A percentile compares a stretch with the other conserved stretches of the same genome.
These are phyloP conservation scores for Hestina assimilis DNA, from an alignment of 1,140 invertebrate species.

Conservation along the genomic window DNA sequence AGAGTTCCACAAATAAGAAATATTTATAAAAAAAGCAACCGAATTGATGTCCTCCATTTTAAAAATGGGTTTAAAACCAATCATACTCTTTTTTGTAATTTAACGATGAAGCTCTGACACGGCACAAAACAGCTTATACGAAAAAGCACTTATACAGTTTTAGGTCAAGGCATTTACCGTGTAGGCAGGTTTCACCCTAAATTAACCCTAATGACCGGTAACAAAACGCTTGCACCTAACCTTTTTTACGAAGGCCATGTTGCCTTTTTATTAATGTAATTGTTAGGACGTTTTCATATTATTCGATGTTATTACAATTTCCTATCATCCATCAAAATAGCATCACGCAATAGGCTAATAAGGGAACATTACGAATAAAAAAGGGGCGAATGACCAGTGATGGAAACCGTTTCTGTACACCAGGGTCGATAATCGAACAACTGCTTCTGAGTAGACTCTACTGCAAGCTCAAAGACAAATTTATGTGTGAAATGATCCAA, in stretches of 20 bases:
- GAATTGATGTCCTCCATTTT: no score
- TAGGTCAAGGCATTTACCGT: conserved; percentile 26
- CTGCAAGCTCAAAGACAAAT: no score
- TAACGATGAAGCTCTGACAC: conserved; percentile 4
- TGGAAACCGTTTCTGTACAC: no score
- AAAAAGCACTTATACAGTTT: conserved; percentile 22
- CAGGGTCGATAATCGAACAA: no score
- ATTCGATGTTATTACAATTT: conserved; percentile 11
- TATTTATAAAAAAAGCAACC: no score
- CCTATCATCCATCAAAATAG: conserved; percentile 6
- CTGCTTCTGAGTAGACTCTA: no score
- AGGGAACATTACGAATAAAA: background rate
- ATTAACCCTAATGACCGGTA: conserved; percentile 38
- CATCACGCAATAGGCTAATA: conserved; percentile 20
- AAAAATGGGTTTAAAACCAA: no score
- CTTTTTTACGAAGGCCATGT: conserved; percentile 17
- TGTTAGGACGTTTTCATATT: conserved; percentile 23
- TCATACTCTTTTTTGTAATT: conserved; percentile 1
- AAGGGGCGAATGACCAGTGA: no score
- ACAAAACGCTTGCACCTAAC: conserved; percentile 28
- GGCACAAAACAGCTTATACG: conserved; percentile 20
- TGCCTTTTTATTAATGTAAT: conserved; percentile 35
- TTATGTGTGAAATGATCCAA: no score
- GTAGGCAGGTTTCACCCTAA: conserved; percentile 28
- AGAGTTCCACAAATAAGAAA: no score